Evolutionary conservation across 1,140 invertebrate genomes (phyloP).

Genomic region (Saccostrea echinata): DNA sequence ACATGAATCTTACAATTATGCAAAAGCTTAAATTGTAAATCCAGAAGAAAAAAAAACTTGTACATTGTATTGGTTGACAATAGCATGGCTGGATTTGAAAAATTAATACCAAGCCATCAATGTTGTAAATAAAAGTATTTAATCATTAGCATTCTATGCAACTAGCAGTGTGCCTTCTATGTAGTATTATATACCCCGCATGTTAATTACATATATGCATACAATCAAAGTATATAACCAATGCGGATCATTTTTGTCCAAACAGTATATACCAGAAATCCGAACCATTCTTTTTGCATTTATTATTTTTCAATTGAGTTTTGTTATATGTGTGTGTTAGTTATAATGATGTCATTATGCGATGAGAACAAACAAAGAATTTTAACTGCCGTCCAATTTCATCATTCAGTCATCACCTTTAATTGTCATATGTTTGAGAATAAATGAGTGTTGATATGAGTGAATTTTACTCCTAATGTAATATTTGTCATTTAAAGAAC

Average conservation of each 20-base stretch:
- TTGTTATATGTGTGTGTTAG: slow-evolving; percentile 1
- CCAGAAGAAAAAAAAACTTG: too few relatives aligned
- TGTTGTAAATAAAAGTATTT: slow-evolving; percentile 8
- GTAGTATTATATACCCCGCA: slow-evolving; percentile 15
- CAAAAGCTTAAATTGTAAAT: too few relatives aligned
- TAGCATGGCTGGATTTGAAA: background rate
- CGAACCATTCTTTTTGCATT: slow-evolving; percentile 37
- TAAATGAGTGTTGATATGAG: background rate
- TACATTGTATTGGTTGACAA: background rate
- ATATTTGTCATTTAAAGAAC: background rate
- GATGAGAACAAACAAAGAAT: slow-evolving; percentile 29
- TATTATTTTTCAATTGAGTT: slow-evolving; percentile 20
- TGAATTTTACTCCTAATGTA: background rate
- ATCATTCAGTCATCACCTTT: background rate
- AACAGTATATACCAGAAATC: slow-evolving; percentile 37
- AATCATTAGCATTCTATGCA: slow-evolving; percentile 25
- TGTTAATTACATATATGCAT: slow-evolving; percentile 19
- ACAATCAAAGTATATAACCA: slow-evolving; percentile 31
- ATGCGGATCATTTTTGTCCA: slow-evolving; percentile 16
- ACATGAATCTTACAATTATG: too few relatives aligned
- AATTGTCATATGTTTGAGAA: slow-evolving; percentile 1
- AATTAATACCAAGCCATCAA: background rate
- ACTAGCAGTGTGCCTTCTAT: slow-evolving; percentile 15
- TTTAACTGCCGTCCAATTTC: slow-evolving; percentile 26
- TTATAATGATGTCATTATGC: slow-evolving; percentile 4